These are phyloP conservation scores for Caranx melampygus DNA, from an alignment of 2,113 vertebrate species.

Conservation along the genomic window DNA sequence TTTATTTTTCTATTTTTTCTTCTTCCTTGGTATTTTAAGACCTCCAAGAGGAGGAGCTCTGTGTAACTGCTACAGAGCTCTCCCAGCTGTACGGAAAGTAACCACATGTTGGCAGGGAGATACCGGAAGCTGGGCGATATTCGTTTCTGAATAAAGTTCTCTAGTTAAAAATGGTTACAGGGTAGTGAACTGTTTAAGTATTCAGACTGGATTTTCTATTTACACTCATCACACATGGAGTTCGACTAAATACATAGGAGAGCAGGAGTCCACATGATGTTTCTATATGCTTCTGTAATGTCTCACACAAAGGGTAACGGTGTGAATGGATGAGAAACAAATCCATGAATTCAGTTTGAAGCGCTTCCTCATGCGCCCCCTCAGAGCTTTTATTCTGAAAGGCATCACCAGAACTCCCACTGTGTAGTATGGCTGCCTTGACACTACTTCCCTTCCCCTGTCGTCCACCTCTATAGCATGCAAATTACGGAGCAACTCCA, in stretches of 20 bases:
- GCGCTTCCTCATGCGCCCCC: accelerated
- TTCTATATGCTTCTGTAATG: not conserved
- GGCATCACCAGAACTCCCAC: not conserved
- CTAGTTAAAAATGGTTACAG: not conserved
- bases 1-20: not conserved
- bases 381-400: constrained; percentile 61
- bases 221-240: not conserved
- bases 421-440: accelerated
- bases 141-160: constrained; percentile 22
- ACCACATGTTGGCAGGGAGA: not conserved
- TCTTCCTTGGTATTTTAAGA: constrained; percentile 36
- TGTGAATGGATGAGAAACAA: not conserved
- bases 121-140: not conserved
- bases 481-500: constrained; percentile 70
- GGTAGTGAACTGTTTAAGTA: not conserved
- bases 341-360: not conserved
- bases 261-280: too few relatives aligned
- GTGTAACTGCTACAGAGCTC: constrained; percentile 26
- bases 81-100: constrained; percentile 9
- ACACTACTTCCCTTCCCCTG: not conserved
- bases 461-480: constrained; percentile 71
- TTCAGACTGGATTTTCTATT: not conserved
- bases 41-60: constrained; percentile 68
- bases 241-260: not conserved
- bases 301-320: not conserved